Conservation (phyloP, 2,113 vertebrate species). For the Conger conger region DNA sequence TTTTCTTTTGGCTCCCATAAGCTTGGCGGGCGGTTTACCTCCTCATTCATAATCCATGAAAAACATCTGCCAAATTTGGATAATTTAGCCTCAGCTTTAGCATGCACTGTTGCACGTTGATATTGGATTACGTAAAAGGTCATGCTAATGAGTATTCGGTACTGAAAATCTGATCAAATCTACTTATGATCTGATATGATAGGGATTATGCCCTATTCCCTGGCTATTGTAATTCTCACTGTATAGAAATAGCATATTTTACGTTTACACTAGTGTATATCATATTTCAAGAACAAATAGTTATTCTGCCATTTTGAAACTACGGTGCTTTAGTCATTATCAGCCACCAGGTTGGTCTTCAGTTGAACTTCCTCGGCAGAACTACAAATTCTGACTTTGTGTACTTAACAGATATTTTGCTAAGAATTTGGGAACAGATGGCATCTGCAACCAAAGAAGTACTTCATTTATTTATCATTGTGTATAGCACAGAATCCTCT, state of each 20-base stretch:
- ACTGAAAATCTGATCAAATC: not conserved
- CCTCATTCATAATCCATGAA: not conserved
- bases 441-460: not conserved
- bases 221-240: not conserved
- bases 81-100: not conserved
- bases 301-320: not conserved
- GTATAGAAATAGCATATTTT: not conserved
- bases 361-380: not conserved
- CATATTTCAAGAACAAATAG: not conserved
- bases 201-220: not conserved
- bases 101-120: not conserved
- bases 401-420: not conserved
- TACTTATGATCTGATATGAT: not conserved
- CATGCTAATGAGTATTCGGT: not conserved
- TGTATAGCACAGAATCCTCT: not conserved
- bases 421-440: not conserved
- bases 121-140: not conserved
- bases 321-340: not conserved
- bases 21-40: not conserved
- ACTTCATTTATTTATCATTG: not conserved
- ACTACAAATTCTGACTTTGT: not conserved
- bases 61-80: not conserved
- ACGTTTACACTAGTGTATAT: not conserved
- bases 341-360: not conserved
- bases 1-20: not conserved